These are phyloP conservation scores for Pempheris klunzingeri DNA, from an alignment of 2,797 vertebrate species.

Conservation along the genomic window DNA sequence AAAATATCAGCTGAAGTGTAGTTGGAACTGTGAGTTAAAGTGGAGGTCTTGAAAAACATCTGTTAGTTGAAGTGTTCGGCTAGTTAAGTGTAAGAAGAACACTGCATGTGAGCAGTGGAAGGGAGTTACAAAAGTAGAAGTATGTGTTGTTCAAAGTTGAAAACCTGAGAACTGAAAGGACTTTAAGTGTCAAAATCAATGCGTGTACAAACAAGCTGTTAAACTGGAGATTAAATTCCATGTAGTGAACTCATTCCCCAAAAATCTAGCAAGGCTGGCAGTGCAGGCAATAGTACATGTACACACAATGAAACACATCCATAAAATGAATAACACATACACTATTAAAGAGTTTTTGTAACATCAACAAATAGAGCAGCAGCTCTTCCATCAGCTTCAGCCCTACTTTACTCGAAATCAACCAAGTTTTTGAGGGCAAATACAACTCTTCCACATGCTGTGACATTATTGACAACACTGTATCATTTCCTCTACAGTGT, in stretches of 20 bases:
- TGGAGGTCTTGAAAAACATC: not conserved
- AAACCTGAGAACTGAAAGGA: no score
- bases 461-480: not conserved
- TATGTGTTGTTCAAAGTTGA: no score
- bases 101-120: no score
- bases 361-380: slow-evolving; percentile 7
- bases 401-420: slow-evolving; percentile 4
- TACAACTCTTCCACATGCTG: not conserved
- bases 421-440: not conserved
- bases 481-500: not conserved
- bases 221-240: no score
- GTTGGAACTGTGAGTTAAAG: not conserved
- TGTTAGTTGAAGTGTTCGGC: no score
- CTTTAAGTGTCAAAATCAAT: no score
- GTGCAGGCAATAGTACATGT: not conserved
- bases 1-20: no score
- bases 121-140: no score
- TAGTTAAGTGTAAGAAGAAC: no score
- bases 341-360: slow-evolving; percentile 14
- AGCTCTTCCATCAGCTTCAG: slow-evolving; percentile 6
- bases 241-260: not conserved
- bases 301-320: not conserved
- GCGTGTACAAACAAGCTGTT: not conserved
- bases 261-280: not conserved
- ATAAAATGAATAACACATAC: not conserved